Percentiles rank a stretch among this genome's conserved stretches.
Conservation (phyloP, 2,113 vertebrate species). For the Steatornis caripensis region DNA sequence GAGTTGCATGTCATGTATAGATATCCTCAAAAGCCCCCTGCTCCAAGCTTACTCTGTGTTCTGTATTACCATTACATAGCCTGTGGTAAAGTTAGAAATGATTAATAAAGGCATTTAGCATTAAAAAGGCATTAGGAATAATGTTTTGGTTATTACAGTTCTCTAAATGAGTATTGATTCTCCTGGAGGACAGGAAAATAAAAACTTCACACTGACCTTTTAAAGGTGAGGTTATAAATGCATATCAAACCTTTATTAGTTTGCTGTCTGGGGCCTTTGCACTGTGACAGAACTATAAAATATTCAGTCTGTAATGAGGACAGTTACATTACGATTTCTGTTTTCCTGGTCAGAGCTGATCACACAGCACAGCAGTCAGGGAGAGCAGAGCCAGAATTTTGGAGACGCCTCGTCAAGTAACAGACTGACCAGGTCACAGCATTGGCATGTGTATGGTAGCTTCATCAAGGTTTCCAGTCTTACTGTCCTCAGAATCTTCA, state of each 20-base stretch:
- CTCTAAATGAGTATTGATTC: not conserved
- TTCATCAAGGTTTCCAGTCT: not conserved
- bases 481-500: not conserved
- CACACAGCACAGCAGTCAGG: not conserved
- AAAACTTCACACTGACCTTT: not conserved
- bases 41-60: not conserved
- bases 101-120: not conserved
- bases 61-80: not conserved
- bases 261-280: not conserved
- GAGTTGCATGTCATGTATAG: not conserved
- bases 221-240: not conserved
- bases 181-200: not conserved
- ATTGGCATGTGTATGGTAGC: not conserved
- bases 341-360: not conserved
- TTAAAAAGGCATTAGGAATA: not conserved
- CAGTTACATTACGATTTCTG: not conserved
- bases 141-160: not conserved
- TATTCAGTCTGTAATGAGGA: not conserved
- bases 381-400: not conserved
- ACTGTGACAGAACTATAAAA: not conserved
- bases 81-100: not conserved
- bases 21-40: not conserved
- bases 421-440: not conserved
- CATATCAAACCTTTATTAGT: not conserved
- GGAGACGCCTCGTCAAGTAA: not conserved